A percentile compares a stretch with the other conserved stretches of the same genome.
phyloP scores from a whole-genome alignment of 2,797 vertebrate species.

The Megalops cyprinoides region DNA sequence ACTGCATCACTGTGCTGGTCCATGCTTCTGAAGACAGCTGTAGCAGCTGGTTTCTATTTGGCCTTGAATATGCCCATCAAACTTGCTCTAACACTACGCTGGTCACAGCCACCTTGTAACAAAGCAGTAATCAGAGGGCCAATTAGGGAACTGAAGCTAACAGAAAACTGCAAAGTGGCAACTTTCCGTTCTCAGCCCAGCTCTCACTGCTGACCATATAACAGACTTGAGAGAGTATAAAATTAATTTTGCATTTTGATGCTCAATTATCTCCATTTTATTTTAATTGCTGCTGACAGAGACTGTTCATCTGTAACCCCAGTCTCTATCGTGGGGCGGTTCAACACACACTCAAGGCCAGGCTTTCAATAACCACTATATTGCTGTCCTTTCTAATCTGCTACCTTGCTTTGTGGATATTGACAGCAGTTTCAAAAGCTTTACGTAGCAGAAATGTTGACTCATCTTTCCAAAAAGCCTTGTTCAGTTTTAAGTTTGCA shows the following conservation, averaged over 20 bases:
- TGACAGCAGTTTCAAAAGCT: background rate
- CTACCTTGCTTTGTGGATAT: background rate
- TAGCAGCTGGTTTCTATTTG: conserved; percentile 1
- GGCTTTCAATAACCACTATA: background rate
- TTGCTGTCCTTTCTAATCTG: background rate
- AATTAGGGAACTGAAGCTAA: conserved; percentile 35
- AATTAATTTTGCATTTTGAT: conserved; percentile 34
- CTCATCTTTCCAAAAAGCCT: conserved; percentile 10
- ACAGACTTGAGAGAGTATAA: conserved; percentile 24
- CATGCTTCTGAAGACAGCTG: background rate
- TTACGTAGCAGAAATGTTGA: conserved; percentile 1
- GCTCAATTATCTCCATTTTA: conserved; percentile 32
- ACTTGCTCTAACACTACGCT: background rate
- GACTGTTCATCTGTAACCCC: background rate
- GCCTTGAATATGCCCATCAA: conserved; percentile 20
- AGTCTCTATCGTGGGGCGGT: background rate
- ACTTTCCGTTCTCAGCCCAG: background rate
- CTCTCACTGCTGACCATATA: conserved; percentile 24
- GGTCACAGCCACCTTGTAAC: background rate
- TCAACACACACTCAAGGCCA: background rate
- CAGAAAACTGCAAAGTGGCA: conserved; percentile 21
- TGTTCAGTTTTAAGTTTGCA: background rate
- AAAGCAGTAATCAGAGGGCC: conserved; percentile 26
- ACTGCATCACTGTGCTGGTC: background rate
- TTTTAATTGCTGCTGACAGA: conserved; percentile 37